Evolutionary conservation across 2,113 vertebrate genomes (phyloP).

Genomic region (Percopsis transmontana): DNA sequence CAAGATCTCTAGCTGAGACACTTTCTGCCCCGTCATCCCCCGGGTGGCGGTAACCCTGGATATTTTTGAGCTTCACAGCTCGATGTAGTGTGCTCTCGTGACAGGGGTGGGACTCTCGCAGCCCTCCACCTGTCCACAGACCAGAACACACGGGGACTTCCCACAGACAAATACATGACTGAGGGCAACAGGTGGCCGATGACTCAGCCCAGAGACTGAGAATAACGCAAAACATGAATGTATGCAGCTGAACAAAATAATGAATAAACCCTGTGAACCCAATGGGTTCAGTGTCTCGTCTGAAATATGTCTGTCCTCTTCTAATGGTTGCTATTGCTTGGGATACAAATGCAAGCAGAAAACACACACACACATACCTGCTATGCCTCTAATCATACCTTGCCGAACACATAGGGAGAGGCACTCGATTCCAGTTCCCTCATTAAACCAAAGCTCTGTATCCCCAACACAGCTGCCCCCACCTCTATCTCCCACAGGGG

Average conservation of each 20-base stretch:
- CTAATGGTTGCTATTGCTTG: too few species aligned
- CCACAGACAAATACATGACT: neutral
- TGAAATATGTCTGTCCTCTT: too few species aligned
- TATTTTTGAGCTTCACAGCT: neutral
- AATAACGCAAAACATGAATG: too few species aligned
- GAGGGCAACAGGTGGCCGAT: neutral
- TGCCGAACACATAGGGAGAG: neutral
- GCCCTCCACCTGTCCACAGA: constrained; percentile 6
- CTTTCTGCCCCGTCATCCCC: neutral
- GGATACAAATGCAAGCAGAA: constrained; percentile 2
- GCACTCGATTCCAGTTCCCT: constrained; percentile 35
- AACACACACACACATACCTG: neutral
- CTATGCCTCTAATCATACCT: constrained; percentile 21
- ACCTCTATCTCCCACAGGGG: constrained; percentile 22
- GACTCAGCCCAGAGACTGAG: neutral
- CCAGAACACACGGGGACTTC: constrained; percentile 1
- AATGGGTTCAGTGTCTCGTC: too few species aligned
- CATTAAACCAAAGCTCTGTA: constrained; percentile 44
- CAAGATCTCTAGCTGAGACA: neutral
- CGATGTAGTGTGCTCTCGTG: neutral
- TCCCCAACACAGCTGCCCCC: constrained; percentile 40
- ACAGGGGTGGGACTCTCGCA: neutral
- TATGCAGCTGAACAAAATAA: too few species aligned
- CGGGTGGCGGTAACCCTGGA: neutral
- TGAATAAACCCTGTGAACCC: too few species aligned